Percentiles rank a stretch among this genome's conserved stretches.
phyloP scores from a whole-genome alignment of 2,888 invertebrate species.

The Mycogona germanica region DNA sequence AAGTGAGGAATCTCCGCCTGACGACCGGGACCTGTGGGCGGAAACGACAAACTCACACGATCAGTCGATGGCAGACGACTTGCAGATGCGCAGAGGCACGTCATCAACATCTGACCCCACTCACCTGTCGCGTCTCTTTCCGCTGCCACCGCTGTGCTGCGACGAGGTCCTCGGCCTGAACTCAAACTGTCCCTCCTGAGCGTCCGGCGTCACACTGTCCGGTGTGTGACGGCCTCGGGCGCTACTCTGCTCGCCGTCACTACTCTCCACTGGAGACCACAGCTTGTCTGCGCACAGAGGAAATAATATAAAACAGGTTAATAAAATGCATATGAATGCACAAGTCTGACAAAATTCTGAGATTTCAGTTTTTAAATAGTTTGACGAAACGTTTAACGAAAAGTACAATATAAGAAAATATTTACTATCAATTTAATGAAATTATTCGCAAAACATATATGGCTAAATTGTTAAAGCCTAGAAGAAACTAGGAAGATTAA shows the following conservation, averaged over 20 bases:
- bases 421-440: too few relatives aligned
- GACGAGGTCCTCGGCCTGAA: neutral
- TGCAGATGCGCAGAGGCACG: too few relatives aligned
- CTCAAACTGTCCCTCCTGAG: neutral
- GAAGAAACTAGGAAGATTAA: too few relatives aligned
- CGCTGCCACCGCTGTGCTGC: neutral
- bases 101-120: neutral
- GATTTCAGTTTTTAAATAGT: too few relatives aligned
- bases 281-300: neutral
- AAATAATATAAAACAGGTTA: neutral
- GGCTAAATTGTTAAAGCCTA: too few relatives aligned
- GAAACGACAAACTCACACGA: too few relatives aligned
- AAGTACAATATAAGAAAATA: too few relatives aligned
- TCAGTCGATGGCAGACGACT: too few relatives aligned
- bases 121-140: neutral
- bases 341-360: too few relatives aligned
- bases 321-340: neutral
- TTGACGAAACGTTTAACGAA: too few relatives aligned
- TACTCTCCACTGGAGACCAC: slow-evolving; percentile 6
- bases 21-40: neutral
- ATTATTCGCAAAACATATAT: too few relatives aligned
- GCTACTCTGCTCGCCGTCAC: slow-evolving; percentile 3
- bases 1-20: neutral
- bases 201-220: neutral
- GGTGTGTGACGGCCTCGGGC: too few relatives aligned